Evolutionary conservation across 2,888 invertebrate species (phyloP).

Genomic region (Dryococelus australis): DNA sequence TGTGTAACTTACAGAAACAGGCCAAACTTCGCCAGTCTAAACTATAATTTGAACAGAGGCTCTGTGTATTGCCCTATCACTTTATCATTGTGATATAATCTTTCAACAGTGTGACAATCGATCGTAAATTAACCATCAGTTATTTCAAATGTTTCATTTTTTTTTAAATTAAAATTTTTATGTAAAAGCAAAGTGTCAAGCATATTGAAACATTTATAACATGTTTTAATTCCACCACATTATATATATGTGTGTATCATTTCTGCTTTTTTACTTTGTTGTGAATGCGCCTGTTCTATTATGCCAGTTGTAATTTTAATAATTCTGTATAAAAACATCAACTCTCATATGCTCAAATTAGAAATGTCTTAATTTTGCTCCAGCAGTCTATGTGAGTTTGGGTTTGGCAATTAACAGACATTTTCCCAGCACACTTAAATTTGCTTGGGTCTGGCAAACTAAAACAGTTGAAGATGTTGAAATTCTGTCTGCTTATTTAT

Average conservation of each 20-base stretch:
- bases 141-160: too few relatives aligned
- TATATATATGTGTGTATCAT: not conserved
- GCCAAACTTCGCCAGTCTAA: too few relatives aligned
- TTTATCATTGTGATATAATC: too few relatives aligned
- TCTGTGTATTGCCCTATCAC: too few relatives aligned
- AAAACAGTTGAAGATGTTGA: conserved; percentile 21
- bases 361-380: conserved; percentile 16
- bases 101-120: too few relatives aligned
- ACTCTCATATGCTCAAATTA: conserved; percentile 10
- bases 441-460: conserved; percentile 30
- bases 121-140: too few relatives aligned
- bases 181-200: too few relatives aligned
- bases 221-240: not conserved
- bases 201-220: not conserved
- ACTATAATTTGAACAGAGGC: too few relatives aligned
- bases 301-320: not conserved
- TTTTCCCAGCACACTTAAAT: conserved; percentile 20
- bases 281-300: not conserved
- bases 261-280: not conserved
- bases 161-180: too few relatives aligned
- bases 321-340: not conserved
- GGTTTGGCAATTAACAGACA: conserved; percentile 27
- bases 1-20: too few relatives aligned
- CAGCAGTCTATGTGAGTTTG: conserved; percentile 20
- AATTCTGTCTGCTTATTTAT: conserved; percentile 26